Conservation (phyloP, 1,140 invertebrate species). For the Hyles euphorbiae region DNA sequence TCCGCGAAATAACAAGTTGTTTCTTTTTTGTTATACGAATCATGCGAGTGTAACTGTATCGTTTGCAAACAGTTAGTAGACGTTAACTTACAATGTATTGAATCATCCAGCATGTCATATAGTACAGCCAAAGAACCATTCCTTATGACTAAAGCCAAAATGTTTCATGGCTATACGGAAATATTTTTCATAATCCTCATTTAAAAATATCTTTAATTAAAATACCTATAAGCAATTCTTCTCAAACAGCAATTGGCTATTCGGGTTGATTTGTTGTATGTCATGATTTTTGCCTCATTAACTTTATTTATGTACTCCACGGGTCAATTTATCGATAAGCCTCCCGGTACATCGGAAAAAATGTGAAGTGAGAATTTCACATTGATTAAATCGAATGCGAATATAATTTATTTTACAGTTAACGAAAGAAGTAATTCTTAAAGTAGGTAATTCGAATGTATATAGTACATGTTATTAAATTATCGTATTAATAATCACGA, state of each 20-base stretch:
- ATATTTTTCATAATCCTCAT: no score
- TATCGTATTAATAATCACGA: no score
- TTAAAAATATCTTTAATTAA: conserved; percentile 22
- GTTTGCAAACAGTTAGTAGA: conserved; percentile 10
- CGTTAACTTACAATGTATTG: no score
- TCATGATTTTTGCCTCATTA: conserved; percentile 52
- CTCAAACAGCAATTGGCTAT: conserved; percentile 31
- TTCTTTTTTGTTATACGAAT: conserved; percentile 25
- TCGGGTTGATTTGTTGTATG: conserved; percentile 29
- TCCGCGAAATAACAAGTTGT: conserved; percentile 39
- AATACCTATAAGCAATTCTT: conserved; percentile 14
- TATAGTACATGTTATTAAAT: neutral
- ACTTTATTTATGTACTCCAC: conserved; percentile 49
- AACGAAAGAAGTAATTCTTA: neutral
- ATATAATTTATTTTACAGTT: conserved; percentile 31
- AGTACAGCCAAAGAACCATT: no score
- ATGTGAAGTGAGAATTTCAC: conserved; percentile 42
- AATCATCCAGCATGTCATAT: no score
- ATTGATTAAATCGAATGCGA: conserved; percentile 45
- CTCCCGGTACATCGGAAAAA: conserved; percentile 40
- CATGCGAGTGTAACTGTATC: conserved; percentile 1
- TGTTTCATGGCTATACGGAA: no score
- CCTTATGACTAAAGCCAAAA: no score
- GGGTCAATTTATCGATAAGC: conserved; percentile 51
- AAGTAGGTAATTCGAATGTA: neutral